Evolutionary conservation across 2,797 vertebrate species (phyloP).

Genomic region (Hoplostethus atlanticus): DNA sequence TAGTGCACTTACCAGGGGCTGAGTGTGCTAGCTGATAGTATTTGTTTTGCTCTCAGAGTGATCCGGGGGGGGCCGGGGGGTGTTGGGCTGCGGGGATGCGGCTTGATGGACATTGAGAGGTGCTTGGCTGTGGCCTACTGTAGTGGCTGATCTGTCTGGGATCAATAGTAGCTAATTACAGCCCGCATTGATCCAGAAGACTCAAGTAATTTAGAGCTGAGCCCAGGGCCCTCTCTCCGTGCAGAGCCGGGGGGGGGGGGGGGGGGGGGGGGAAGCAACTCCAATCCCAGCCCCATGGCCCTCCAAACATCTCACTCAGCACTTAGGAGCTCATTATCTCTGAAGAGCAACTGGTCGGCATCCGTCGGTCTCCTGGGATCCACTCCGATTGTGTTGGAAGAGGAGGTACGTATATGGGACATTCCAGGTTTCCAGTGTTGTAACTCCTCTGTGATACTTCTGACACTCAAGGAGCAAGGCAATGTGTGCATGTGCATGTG

Average conservation of each 20-base stretch:
- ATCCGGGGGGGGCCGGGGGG: slow-evolving; percentile 68
- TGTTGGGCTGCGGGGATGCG: slow-evolving; percentile 61
- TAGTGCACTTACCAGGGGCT: slow-evolving; percentile 76
- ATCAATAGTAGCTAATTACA: slow-evolving; percentile 89
- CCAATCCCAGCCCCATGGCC: slow-evolving; percentile 73
- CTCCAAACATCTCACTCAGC: slow-evolving; percentile 80
- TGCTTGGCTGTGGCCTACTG: slow-evolving; percentile 80
- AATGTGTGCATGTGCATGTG: slow-evolving; percentile 42
- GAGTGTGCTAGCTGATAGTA: slow-evolving; percentile 74
- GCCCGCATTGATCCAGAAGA: slow-evolving; percentile 81
- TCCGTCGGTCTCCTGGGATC: slow-evolving; percentile 64
- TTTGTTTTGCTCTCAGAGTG: slow-evolving; percentile 75
- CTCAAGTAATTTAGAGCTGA: slow-evolving; percentile 81
- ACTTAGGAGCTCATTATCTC: slow-evolving; percentile 78
- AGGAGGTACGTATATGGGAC: slow-evolving; percentile 45
- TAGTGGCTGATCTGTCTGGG: slow-evolving; percentile 80
- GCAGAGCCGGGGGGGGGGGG: slow-evolving; percentile 54
- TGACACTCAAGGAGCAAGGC: not conserved
- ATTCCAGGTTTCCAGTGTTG: slow-evolving; percentile 44
- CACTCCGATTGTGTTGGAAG: slow-evolving; percentile 28
- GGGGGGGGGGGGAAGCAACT: slow-evolving; percentile 71
- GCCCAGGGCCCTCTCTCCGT: slow-evolving; percentile 56
- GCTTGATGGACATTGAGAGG: slow-evolving; percentile 78
- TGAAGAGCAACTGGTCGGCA: slow-evolving; percentile 70
- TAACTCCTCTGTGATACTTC: slow-evolving; percentile 1